Base-by-base conservation (phyloP, 2,113 vertebrate species). In the Gambusia affinis region DNA sequence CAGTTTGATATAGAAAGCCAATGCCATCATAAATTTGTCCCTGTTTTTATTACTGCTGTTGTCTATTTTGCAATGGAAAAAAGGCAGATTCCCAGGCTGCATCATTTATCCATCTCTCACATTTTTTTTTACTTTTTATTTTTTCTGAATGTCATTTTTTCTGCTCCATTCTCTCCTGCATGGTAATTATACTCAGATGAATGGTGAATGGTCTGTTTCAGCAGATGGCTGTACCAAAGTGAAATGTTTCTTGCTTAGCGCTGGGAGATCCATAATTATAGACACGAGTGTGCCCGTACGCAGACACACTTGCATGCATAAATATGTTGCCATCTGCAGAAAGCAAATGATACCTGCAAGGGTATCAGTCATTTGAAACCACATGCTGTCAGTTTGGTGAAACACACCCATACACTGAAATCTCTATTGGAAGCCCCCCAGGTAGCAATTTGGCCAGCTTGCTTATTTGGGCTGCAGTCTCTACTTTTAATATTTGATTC, bases 161-260 rank as follows among this genome's bases (percentile, higher is more conserved):
- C 81, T 70, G 62, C 76, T 91, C 64, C 60, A 70, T 82, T 89
- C 85, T 83, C 72, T 75, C 76, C 85, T 88, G 86, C 83, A 84
- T 83, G 83, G 88, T 90, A 92, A 92, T 93, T 92, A 91, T 64
- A 47, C 84, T 83, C 70, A 85, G 87, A 92, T 92, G 87, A 93
- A 91, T 91, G 89, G 90, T 67, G 83, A 80, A 84, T 8, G 87
- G 91, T 90, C 91, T 92, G 92, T 91, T 92, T 89, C 88, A 91
- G 89, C 92, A 93, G 92, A 93, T 93, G 92, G 92, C 91, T 91
- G 86, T 84, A 83, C 83, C 82, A 89, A 91, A 92, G 89, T 89
- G 87, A 91, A 87, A 91, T 85, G 75, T 81, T 87, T 88, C 83
- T 86, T 61, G 29, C 85, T 90, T 85, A 83, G 88, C 83, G 72